Evolutionary conservation across 2,888 invertebrate species (phyloP).

Genomic region (Leptopilina drosophilae): DNA sequence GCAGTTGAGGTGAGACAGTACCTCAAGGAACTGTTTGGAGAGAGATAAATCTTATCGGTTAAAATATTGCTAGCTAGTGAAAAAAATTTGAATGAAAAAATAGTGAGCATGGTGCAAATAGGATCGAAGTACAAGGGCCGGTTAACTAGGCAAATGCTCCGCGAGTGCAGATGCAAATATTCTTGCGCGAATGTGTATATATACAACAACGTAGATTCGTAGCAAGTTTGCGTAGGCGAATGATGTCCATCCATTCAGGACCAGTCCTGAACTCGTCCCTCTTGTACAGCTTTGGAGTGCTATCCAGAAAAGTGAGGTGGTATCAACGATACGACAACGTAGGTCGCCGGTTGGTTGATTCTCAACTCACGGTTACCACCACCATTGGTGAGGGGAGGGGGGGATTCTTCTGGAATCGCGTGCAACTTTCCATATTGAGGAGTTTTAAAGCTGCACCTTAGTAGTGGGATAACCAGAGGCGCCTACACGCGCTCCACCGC

Average conservation of each 20-base stretch:
- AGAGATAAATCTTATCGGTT: slow-evolving; percentile 7
- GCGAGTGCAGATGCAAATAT: slow-evolving; percentile 66
- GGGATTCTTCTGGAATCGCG: slow-evolving; percentile 61
- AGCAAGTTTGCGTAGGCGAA: slow-evolving; percentile 66
- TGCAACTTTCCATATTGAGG: slow-evolving; percentile 71
- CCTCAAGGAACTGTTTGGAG: neutral
- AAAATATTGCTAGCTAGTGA: neutral
- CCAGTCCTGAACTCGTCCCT: slow-evolving; percentile 56
- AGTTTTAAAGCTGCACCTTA: slow-evolving; percentile 68
- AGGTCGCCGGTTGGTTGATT: slow-evolving; percentile 28
- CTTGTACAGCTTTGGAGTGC: neutral
- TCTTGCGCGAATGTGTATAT: slow-evolving; percentile 59
- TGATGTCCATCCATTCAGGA: slow-evolving; percentile 67
- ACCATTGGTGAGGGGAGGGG: slow-evolving; percentile 56
- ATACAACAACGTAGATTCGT: slow-evolving; percentile 52
- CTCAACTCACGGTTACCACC: slow-evolving; percentile 48
- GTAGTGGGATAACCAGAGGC: slow-evolving; percentile 69
- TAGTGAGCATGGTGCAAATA: slow-evolving; percentile 9
- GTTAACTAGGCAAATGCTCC: slow-evolving; percentile 46
- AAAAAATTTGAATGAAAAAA: neutral
- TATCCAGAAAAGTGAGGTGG: slow-evolving; percentile 37
- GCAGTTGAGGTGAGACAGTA: too few relatives aligned
- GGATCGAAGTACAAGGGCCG: slow-evolving; percentile 33
- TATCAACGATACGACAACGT: slow-evolving; percentile 23
- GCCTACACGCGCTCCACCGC: slow-evolving; percentile 66